These are phyloP conservation scores for Cartodere bifasciata DNA, from an alignment of 2,888 invertebrate genomes.

Conservation along the genomic window DNA sequence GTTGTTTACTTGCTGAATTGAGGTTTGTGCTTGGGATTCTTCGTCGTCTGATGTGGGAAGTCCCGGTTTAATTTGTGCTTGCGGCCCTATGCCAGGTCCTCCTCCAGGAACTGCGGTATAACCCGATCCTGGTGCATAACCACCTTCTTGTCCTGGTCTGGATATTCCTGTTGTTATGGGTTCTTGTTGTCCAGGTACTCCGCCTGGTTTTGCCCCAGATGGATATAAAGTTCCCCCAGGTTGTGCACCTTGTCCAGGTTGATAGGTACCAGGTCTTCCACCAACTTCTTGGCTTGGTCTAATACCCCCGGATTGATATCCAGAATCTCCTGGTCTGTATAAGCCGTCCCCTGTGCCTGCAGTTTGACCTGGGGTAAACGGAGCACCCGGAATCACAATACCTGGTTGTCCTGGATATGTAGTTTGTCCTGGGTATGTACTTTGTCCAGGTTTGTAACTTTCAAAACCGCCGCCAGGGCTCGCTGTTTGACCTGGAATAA, in stretches of 20 bases:
- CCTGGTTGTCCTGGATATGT: too few species aligned
- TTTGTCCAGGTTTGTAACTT: too few species aligned
- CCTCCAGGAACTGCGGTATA: constrained; percentile 12
- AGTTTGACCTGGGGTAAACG: too few species aligned
- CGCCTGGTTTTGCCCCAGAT: constrained; percentile 10
- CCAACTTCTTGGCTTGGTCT: constrained; percentile 5
- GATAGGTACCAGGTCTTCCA: constrained; percentile 9
- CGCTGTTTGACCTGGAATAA: too few species aligned
- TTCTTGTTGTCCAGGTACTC: constrained; percentile 2
- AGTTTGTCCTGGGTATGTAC: too few species aligned
- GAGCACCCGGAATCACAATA: too few species aligned
- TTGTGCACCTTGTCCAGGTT: constrained; percentile 7
- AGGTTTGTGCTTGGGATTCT: constrained; percentile 62
- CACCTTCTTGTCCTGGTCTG: neutral
- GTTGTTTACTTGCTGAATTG: constrained; percentile 41
- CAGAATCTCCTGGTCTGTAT: constrained; percentile 4
- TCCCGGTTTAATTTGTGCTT: neutral
- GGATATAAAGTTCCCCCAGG: constrained; percentile 11
- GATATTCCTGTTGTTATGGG: neutral
- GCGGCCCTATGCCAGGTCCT: constrained; percentile 3
- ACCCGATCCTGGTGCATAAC: constrained; percentile 10
- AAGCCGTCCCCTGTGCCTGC: too few species aligned
- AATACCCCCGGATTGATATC: constrained; percentile 5
- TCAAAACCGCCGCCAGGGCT: too few species aligned
- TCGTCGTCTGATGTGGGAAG: constrained; percentile 40